Conservation (phyloP, 2,888 invertebrate genomes). For the Lycaena phlaeas region DNA sequence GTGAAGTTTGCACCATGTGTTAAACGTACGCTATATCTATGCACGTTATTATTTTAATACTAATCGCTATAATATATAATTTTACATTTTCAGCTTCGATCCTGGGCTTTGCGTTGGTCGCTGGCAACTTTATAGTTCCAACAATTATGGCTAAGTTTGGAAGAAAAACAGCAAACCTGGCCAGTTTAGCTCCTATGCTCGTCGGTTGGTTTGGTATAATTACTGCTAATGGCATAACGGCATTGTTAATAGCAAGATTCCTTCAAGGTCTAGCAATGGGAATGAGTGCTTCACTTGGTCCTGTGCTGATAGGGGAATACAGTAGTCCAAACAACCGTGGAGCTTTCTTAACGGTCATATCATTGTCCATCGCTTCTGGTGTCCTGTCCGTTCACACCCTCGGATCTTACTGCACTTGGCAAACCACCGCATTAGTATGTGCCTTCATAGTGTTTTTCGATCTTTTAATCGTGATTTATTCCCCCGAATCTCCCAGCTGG, state of each 20-base stretch:
- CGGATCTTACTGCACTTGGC: slow-evolving; percentile 73
- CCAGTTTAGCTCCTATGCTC: slow-evolving; percentile 53
- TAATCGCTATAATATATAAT: no score
- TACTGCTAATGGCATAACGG: slow-evolving; percentile 36
- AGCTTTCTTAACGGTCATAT: slow-evolving; percentile 71
- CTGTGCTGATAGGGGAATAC: slow-evolving; percentile 69
- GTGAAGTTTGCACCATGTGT: no score
- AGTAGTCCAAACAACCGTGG: slow-evolving; percentile 74
- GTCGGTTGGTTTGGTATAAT: slow-evolving; percentile 69
- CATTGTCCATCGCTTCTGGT: slow-evolving; percentile 71
- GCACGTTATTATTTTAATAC: no score
- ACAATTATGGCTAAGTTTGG: slow-evolving; percentile 69
- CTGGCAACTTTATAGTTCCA: slow-evolving; percentile 42
- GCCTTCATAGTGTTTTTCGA: slow-evolving; percentile 53
- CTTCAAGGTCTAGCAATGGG: slow-evolving; percentile 65
- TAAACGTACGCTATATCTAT: no score
- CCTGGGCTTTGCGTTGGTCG: slow-evolving; percentile 39
- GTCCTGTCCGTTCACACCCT: slow-evolving; percentile 73
- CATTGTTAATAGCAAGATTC: slow-evolving; percentile 38
- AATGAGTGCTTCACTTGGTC: slow-evolving; percentile 54
- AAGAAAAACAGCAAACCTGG: slow-evolving; percentile 58
- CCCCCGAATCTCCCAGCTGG: slow-evolving; percentile 78
- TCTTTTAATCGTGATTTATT: slow-evolving; percentile 41
- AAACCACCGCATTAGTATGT: slow-evolving; percentile 61
- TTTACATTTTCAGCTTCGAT: no score